phyloP scores from a whole-genome alignment of 1,140 invertebrate genomes.

The Anadara kagoshimensis region DNA sequence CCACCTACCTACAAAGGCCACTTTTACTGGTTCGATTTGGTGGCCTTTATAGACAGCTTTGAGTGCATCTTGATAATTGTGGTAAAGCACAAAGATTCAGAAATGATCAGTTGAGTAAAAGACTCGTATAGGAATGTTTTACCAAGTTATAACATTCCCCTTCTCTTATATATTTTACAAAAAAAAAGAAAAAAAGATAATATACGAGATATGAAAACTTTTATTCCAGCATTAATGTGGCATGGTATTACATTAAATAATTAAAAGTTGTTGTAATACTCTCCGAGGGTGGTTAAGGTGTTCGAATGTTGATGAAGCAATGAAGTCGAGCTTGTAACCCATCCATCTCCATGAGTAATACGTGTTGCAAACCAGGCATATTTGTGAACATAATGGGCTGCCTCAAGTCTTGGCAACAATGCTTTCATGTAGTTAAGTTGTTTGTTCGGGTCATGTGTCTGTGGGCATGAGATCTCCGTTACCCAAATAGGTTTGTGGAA shows the following conservation, averaged over 20 bases:
- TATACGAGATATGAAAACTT: no score
- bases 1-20: no score
- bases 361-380: slow-evolving; percentile 29
- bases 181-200: no score
- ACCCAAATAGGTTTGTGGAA: slow-evolving; percentile 49
- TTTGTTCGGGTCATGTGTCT: slow-evolving; percentile 22
- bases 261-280: slow-evolving; percentile 40
- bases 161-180: no score
- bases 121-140: no score
- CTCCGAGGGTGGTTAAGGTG: slow-evolving; percentile 28
- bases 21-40: no score
- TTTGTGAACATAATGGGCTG: slow-evolving; percentile 38
- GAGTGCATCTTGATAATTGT: no score
- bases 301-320: slow-evolving; percentile 28
- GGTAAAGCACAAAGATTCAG: no score
- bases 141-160: no score
- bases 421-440: slow-evolving; percentile 46
- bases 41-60: no score
- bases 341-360: slow-evolving; percentile 4
- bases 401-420: slow-evolving; percentile 45
- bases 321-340: slow-evolving; percentile 17
- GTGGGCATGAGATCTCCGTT: slow-evolving; percentile 52
- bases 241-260: not conserved
- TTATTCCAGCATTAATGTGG: no score
- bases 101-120: no score